Evolutionary conservation across 2,888 invertebrate species (phyloP), one percentile per base, ranked within the genome.

Genomic region (Tinea semifulvella): DNA sequence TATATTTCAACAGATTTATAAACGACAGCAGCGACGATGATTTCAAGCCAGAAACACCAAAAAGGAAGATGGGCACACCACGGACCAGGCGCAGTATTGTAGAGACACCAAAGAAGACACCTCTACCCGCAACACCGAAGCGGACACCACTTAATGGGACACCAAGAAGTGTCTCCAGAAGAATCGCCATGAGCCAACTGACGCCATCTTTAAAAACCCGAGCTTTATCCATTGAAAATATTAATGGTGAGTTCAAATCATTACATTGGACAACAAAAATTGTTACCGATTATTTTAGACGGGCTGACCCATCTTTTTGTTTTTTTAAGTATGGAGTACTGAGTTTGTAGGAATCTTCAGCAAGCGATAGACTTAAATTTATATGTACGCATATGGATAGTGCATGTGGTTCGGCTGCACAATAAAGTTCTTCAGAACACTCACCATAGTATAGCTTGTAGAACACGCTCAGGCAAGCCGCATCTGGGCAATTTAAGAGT

Each of bases 201-300:
- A 80, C 80, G 2, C 79, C 80, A 2, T 64, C 71, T 20, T 52
- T 80, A 25, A 64, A 55, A 14, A 53, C 56, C 2, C 67, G 79
- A 47, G 65, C 68, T 2, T 69, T 77, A 54, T 66, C 71, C 22
- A 60, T 80, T 22, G 68, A 73, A 35, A 72, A 70, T 52, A 57
- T 63, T 56, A 56, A 70, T 61, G 73, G 79, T 79, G 58, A 60
- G 56, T 27, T n/a, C n/a, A n/a, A n/a, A n/a, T n/a, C n/a, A n/a
- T n/a, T n/a, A n/a, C n/a, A n/a, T n/a, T n/a, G n/a, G n/a, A n/a
- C n/a, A n/a, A n/a, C n/a, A n/a, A n/a, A n/a, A n/a, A n/a, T n/a
- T n/a, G n/a, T n/a, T n/a, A n/a, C n/a, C n/a, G n/a, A n/a, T n/a
- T n/a, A n/a, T n/a, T n/a, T n/a, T n/a, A n/a, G n/a, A n/a, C n/a